A percentile compares a stretch with the other conserved stretches of the same genome.
Evolutionary conservation across 92 coral and sea anemone species (phyloP).

Genomic region (Actinernus sp.): DNA sequence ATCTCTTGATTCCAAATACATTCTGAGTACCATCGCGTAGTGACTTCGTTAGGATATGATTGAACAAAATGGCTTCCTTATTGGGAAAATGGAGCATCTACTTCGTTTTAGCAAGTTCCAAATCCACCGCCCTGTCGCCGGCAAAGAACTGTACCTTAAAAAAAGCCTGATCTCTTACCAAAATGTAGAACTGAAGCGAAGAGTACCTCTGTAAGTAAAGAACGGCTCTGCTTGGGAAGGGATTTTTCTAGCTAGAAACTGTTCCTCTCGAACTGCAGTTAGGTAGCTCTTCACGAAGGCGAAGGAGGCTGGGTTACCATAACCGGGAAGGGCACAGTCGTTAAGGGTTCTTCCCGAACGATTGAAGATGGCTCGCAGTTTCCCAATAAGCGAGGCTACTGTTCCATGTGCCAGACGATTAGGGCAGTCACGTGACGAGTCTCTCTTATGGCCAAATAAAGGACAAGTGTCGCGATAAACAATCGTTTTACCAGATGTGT

Average conservation of each 20-base stretch:
- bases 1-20: slow-evolving; percentile 35
- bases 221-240: slow-evolving; percentile 34
- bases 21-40: not conserved
- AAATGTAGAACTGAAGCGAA: not conserved
- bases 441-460: not conserved
- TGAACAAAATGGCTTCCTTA: slow-evolving; percentile 8
- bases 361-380: slow-evolving; percentile 25
- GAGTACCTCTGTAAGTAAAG: not conserved
- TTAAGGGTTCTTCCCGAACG: slow-evolving; percentile 4
- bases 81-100: slow-evolving; percentile 10
- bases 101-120: slow-evolving; percentile 15
- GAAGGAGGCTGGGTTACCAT: slow-evolving; percentile 18
- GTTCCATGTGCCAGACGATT: slow-evolving; percentile 12
- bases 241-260: slow-evolving; percentile 8
- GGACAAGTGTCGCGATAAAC: slow-evolving; percentile 9
- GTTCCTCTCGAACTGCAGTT: slow-evolving; percentile 23
- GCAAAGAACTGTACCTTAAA: slow-evolving; percentile 38
- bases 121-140: slow-evolving; percentile 41
- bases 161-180: slow-evolving; percentile 29
- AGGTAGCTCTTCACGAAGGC: slow-evolving; percentile 8
- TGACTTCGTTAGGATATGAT: slow-evolving; percentile 3
- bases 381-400: slow-evolving; percentile 22
- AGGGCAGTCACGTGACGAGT: slow-evolving; percentile 6
- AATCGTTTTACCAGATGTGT: slow-evolving; percentile 10
- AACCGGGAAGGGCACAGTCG: not conserved